Base-by-base conservation (phyloP, 2,888 invertebrate species). In the Deladenus siricidicola region DNA sequence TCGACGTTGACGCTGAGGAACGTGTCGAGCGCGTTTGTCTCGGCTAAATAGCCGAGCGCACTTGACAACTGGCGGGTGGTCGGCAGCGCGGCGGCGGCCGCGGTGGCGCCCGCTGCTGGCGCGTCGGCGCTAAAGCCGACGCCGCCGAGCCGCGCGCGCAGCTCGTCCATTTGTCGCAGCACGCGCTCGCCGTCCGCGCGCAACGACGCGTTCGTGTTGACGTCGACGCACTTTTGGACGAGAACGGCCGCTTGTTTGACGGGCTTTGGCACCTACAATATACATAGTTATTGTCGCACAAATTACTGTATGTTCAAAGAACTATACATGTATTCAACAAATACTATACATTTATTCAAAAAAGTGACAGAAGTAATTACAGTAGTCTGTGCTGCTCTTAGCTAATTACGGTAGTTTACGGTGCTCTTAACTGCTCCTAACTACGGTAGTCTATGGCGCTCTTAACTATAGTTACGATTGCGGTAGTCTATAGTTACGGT, bases 1-100 rank as follows among this genome's bases (percentile, higher is more conserved):
- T 74, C 72, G 21, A 72, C 51, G 6, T 17, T n/a, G n/a, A n/a
- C n/a, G n/a, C n/a, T n/a, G n/a, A 59, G 39, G 3, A 59, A 55
- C 6, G 59, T 58, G 49, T 59, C 43, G 17, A 59, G n/a, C 19
- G 45, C 44, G 3, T 56, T 49, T 21, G 28, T 29, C 23, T 49
- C 30, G 34, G 48, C 49, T 51, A 58, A 28, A 43, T 52, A 58
- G 34, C 58, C 58, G 19, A 58, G 39, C 14, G 42, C 49, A 30
- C n/a, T 28, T 28, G 42, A 34, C 42, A 58, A 42, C 17, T 26
- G 24, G 14, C 24, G 17, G 47, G 19, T 4, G 24, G 47, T 19
- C n/a, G 56, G 56, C 1, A 19, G 34, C n/a, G n/a, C n/a, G n/a
- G 29, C n/a, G 4, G 30, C 19, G 26, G n/a, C 30, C 29, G 3